A percentile compares a stretch with the other conserved stretches of the same genome.
phyloP scores from a whole-genome alignment of 2,888 invertebrate genomes.

The Gandaritis pyraliata region DNA sequence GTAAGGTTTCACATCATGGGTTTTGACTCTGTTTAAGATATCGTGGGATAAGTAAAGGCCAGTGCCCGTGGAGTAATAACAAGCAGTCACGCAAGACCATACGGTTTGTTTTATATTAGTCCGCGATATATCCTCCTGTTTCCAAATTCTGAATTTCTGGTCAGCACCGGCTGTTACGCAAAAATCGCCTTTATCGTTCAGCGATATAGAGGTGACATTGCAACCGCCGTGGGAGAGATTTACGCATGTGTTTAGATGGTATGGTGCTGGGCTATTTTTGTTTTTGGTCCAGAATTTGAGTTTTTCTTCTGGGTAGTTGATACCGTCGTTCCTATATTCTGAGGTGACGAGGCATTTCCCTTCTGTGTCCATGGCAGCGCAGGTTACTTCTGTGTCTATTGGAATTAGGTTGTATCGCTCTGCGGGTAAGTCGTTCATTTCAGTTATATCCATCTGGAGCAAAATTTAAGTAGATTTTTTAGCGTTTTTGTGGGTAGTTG shows the following conservation, averaged over 20 bases:
- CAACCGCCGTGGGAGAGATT: constrained; percentile 76
- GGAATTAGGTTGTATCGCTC: constrained; percentile 73
- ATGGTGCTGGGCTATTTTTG: constrained; percentile 50
- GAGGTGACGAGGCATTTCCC: constrained; percentile 75
- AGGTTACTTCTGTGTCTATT: constrained; percentile 74
- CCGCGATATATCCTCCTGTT: constrained; percentile 52
- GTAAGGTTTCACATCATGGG: constrained; percentile 45
- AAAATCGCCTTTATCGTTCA: constrained; percentile 66
- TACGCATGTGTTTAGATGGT: constrained; percentile 71
- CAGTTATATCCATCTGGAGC: constrained; percentile 77
- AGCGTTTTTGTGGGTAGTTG: no score
- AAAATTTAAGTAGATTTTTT: constrained; percentile 29
- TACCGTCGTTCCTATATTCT: constrained; percentile 75
- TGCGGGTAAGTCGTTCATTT: constrained; percentile 70
- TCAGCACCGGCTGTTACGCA: constrained; percentile 78
- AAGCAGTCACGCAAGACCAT: constrained; percentile 74
- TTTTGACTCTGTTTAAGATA: constrained; percentile 66
- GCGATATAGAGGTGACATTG: constrained; percentile 66
- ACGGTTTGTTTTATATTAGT: constrained; percentile 47
- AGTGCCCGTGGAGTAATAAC: constrained; percentile 75
- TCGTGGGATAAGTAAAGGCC: constrained; percentile 64
- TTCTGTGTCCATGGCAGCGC: constrained; percentile 68
- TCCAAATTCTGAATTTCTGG: constrained; percentile 77
- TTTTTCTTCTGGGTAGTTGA: constrained; percentile 72
- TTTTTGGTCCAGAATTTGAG: constrained; percentile 69